These are phyloP conservation scores for Clinocottus analis DNA, from an alignment of 2,113 vertebrate species.

Conservation along the genomic window DNA sequence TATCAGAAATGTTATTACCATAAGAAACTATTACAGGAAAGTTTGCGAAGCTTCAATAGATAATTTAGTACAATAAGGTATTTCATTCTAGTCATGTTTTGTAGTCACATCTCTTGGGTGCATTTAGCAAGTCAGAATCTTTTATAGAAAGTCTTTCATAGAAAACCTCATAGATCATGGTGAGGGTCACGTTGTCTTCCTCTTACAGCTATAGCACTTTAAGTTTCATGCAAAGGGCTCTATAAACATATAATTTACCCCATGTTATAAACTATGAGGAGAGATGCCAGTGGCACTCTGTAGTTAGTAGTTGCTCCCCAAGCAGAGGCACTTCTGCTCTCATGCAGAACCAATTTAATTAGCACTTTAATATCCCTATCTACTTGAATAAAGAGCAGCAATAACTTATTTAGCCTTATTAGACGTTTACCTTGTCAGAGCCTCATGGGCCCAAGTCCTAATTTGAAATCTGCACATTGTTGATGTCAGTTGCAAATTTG, in stretches of 20 bases:
- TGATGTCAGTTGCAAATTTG: conserved; percentile 49
- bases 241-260: conserved; percentile 27
- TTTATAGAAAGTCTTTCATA: neutral
- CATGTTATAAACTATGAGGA: conserved; percentile 37
- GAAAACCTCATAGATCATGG: neutral
- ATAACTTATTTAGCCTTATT: conserved; percentile 74
- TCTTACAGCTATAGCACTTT: neutral
- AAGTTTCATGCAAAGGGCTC: neutral
- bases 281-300: conserved; percentile 22
- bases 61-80: neutral
- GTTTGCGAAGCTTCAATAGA: neutral
- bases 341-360: conserved; percentile 73
- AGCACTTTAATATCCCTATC: conserved; percentile 71
- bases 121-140: neutral
- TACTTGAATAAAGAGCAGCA: conserved; percentile 64
- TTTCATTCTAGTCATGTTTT: neutral
- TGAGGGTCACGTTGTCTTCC: neutral
- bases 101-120: neutral
- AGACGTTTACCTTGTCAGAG: conserved; percentile 67
- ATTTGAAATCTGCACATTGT: conserved; percentile 57
- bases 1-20: neutral
- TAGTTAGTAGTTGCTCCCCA: conserved; percentile 46
- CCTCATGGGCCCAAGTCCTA: conserved; percentile 57
- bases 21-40: neutral
- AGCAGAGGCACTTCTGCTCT: conserved; percentile 47